Evolutionary conservation across 2,113 vertebrate genomes (phyloP).

Genomic region (Anoura caudifer): DNA sequence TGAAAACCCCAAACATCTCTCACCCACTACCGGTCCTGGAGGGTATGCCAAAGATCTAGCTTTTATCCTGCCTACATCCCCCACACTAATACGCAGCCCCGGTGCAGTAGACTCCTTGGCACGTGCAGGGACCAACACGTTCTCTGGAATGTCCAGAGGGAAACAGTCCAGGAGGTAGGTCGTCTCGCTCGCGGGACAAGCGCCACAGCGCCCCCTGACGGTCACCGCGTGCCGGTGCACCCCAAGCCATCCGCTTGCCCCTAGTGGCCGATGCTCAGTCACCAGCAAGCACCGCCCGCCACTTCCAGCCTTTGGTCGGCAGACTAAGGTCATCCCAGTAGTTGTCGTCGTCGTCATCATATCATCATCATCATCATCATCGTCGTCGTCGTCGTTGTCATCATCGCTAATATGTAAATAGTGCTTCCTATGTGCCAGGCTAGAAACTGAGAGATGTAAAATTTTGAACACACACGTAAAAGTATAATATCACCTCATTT

Average conservation of each 20-base stretch:
- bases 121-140: not conserved
- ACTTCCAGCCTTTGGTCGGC: not conserved
- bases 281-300: rapidly evolving
- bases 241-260: not conserved
- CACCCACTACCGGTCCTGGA: not conserved
- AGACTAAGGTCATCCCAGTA: not conserved
- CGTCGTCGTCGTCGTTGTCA: not conserved
- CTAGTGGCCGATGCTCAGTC: not conserved
- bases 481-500: not conserved
- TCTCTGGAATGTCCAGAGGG: constrained; percentile 45
- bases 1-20: not conserved
- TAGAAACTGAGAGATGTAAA: too few species aligned
- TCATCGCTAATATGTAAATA: not conserved
- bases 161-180: not conserved
- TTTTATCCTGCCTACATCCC: not conserved
- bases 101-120: not conserved
- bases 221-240: not conserved
- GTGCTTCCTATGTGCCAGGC: not conserved
- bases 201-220: not conserved
- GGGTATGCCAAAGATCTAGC: not conserved
- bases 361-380: not conserved
- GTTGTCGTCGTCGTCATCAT: rapidly evolving
- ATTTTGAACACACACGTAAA: too few species aligned
- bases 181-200: not conserved
- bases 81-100: not conserved